A percentile compares a stretch with the other conserved stretches of the same genome.
These are phyloP conservation scores for Macrosiphum euphorbiae DNA, from an alignment of 2,888 invertebrate genomes.

Conservation along the genomic window DNA sequence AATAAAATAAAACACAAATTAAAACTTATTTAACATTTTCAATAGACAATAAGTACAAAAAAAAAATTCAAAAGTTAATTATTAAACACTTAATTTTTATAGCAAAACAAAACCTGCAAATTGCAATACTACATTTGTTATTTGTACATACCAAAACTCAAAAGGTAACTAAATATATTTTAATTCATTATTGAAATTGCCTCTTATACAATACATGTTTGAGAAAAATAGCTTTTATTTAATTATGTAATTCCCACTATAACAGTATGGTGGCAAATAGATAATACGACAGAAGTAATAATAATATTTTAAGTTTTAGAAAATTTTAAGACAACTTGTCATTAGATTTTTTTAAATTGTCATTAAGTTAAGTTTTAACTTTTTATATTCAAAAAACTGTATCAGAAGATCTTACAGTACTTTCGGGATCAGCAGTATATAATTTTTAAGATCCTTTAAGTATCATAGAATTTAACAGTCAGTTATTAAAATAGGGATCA, in stretches of 20 bases:
- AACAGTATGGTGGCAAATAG: too few species aligned
- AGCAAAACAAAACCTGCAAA: neutral
- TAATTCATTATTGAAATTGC: neutral
- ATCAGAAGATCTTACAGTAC: neutral
- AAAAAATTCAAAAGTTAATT: neutral
- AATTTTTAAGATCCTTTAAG: neutral
- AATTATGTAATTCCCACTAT: too few species aligned
- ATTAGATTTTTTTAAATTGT: too few species aligned
- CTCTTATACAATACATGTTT: neutral
- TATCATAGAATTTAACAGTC: neutral
- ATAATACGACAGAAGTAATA: too few species aligned
- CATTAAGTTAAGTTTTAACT: too few species aligned
- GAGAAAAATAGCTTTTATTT: neutral
- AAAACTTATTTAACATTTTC: neutral
- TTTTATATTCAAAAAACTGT: neutral
- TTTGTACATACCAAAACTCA: neutral
- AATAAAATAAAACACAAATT: slow-evolving; percentile 3
- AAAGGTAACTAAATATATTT: neutral
- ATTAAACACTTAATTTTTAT: neutral
- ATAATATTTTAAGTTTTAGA: neutral
- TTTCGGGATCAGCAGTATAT: neutral
- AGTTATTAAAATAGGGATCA: neutral
- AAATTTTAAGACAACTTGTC: neutral
- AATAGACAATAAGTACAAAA: neutral
- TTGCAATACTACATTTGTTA: neutral